Conservation (phyloP, 2,888 invertebrate species). For the Ornithoptera alexandrae region DNA sequence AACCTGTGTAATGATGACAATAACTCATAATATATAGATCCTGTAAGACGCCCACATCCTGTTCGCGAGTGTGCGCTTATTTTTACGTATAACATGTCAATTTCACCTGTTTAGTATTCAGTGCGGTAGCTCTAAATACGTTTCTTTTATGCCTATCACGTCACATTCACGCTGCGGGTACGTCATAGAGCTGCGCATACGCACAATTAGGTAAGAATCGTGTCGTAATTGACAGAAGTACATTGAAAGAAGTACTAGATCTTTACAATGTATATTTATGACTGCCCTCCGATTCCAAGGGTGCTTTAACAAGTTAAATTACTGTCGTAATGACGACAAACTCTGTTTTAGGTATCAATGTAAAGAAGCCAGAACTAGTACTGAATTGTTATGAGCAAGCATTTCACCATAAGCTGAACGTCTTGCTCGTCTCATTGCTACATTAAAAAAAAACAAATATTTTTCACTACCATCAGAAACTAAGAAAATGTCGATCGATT, state of each 20-base stretch:
- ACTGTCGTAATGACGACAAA: no score
- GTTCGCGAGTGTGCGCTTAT: constrained; percentile 45
- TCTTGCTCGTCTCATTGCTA: no score
- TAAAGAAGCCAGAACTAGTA: no score
- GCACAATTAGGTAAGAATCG: constrained; percentile 47
- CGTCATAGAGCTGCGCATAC: constrained; percentile 40
- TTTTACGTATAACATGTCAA: constrained; percentile 52
- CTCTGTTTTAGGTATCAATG: no score
- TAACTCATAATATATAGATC: constrained; percentile 39
- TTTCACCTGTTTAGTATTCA: constrained; percentile 70
- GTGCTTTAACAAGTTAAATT: no score
- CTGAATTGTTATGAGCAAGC: no score
- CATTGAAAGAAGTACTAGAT: background rate
- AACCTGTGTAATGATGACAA: background rate
- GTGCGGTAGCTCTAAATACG: constrained; percentile 36
- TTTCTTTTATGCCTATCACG: constrained; percentile 50
- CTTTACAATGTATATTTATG: background rate
- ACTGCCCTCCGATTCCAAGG: no score
- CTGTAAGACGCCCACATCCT: constrained; percentile 55
- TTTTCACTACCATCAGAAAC: no score
- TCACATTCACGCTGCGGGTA: constrained; percentile 43
- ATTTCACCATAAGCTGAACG: no score
- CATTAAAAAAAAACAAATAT: no score
- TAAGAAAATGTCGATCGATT: no score
- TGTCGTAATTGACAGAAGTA: constrained; percentile 37